Conservation (phyloP, 2,888 invertebrate genomes). For the Alviniconcha strummeri region DNA sequence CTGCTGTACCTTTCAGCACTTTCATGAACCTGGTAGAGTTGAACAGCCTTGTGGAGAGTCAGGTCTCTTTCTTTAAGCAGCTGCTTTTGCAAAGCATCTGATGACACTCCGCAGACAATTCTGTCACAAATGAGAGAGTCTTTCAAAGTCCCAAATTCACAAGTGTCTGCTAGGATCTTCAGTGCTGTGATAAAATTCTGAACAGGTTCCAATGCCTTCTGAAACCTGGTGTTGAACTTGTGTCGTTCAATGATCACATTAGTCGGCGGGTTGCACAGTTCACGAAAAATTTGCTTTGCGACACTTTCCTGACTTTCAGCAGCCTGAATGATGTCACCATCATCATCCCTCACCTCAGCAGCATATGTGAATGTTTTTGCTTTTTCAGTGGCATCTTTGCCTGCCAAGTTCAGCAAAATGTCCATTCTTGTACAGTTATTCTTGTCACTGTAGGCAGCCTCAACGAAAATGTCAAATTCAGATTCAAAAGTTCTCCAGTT, state of each 20-base stretch:
- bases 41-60: neutral
- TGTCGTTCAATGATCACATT: neutral
- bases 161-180: neutral
- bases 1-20: neutral
- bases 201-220: neutral
- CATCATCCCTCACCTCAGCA: neutral
- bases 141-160: neutral
- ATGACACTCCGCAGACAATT: neutral
- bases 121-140: neutral
- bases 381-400: neutral
- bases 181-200: neutral
- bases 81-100: neutral
- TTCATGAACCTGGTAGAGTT: neutral
- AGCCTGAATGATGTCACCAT: neutral
- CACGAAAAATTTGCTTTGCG: neutral
- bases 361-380: neutral
- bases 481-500: conserved; percentile 1
- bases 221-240: neutral
- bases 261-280: neutral
- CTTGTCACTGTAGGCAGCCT: conserved; percentile 14
- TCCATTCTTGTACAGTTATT: neutral
- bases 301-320: neutral
- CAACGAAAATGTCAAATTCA: conserved; percentile 18
- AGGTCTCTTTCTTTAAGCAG: neutral
- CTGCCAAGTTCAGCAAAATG: neutral